Conservation (phyloP, 2,113 vertebrate genomes). For the Xiphorhynchus elegans region DNA sequence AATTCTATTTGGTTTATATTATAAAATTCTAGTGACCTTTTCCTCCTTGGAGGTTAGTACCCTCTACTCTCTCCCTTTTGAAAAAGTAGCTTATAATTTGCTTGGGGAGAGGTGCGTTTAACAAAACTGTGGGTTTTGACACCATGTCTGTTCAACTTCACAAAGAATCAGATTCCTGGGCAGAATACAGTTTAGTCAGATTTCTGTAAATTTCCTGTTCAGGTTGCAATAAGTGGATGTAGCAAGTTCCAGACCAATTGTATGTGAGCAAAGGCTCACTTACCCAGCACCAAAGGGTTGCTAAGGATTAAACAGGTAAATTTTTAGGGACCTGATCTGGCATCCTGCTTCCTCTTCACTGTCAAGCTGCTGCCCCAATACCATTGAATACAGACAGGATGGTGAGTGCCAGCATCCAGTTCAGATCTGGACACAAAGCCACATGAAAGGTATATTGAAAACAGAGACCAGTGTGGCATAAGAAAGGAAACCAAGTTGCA, state of each 20-base stretch:
- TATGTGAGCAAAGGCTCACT: background rate
- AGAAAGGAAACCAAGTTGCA: background rate
- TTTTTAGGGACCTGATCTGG: background rate
- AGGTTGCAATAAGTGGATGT: background rate
- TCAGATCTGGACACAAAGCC: background rate
- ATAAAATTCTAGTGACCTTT: background rate
- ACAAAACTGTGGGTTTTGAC: background rate
- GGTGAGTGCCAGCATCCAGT: background rate
- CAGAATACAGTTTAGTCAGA: background rate
- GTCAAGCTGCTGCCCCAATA: background rate
- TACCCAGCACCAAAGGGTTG: background rate
- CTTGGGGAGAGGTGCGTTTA: background rate
- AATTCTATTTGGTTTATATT: background rate
- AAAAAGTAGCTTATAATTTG: background rate
- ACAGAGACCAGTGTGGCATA: background rate
- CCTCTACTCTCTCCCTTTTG: background rate
- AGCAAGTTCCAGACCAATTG: background rate
- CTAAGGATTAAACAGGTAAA: background rate
- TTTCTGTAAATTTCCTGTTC: background rate
- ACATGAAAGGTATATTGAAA: background rate
- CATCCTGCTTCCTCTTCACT: background rate
- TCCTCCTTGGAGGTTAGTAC: background rate
- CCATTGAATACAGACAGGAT: background rate
- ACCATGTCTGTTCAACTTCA: background rate
- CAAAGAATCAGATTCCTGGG: background rate